Evolutionary conservation across 2,113 vertebrate species (phyloP).

Genomic region (Pachypanchax playfairii): DNA sequence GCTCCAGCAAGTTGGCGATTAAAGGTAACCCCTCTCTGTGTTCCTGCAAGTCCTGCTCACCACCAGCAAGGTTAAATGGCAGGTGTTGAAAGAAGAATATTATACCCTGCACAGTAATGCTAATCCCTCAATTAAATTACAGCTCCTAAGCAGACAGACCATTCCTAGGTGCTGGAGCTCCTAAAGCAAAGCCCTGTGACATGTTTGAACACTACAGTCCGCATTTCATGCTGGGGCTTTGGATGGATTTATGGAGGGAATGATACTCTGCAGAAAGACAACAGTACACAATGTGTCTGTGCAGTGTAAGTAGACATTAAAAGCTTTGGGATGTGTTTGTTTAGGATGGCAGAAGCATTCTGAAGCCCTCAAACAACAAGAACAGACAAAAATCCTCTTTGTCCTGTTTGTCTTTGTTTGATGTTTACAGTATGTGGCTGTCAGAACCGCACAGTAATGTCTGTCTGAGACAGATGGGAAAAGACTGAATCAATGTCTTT

Average conservation of each 20-base stretch:
- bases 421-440: constrained; percentile 61
- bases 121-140: constrained; percentile 80
- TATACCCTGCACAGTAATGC: constrained; percentile 71
- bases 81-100: constrained; percentile 73
- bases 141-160: constrained; percentile 66
- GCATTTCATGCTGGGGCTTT: constrained; percentile 68
- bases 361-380: constrained; percentile 56
- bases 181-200: constrained; percentile 55
- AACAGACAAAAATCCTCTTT: constrained; percentile 56
- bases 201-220: constrained; percentile 64
- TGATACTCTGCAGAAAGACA: constrained; percentile 61
- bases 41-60: constrained; percentile 68
- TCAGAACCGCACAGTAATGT: constrained; percentile 48
- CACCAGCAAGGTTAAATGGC: constrained; percentile 78
- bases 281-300: constrained; percentile 71
- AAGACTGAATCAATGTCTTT: constrained; percentile 60
- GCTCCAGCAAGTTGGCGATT: constrained; percentile 72
- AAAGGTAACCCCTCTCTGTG: constrained; percentile 72
- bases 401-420: constrained; percentile 60
- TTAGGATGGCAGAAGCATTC: constrained; percentile 59
- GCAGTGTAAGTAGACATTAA: constrained; percentile 69
- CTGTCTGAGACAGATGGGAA: constrained; percentile 70
- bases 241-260: constrained; percentile 64
- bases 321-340: constrained; percentile 69
- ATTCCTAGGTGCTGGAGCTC: constrained; percentile 56